phyloP scores from a whole-genome alignment of 2,888 invertebrate species.

The Urechis unicinctus region DNA sequence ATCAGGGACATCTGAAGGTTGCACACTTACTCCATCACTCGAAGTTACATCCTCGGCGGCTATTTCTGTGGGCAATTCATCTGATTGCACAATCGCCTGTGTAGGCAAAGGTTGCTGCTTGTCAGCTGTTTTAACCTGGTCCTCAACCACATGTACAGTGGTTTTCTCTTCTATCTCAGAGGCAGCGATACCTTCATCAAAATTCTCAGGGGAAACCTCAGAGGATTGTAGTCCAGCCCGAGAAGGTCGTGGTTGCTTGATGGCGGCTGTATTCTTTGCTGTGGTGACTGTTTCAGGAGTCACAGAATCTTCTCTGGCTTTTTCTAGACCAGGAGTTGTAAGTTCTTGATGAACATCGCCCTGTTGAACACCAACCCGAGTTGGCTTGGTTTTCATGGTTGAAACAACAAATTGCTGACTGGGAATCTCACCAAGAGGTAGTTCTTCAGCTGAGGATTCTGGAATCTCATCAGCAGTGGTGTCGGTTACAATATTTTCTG shows the following conservation, averaged over 20 bases:
- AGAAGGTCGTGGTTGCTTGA: constrained; percentile 8
- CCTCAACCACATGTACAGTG: not conserved
- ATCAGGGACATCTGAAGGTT: not conserved
- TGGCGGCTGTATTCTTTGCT: not conserved
- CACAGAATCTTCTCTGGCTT: not conserved
- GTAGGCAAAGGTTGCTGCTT: not conserved
- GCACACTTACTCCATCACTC: not conserved
- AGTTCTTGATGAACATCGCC: constrained; percentile 1
- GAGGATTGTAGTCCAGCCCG: constrained; percentile 5
- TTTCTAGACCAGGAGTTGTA: constrained; percentile 2
- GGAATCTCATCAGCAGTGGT: not conserved
- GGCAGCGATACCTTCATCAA: constrained; percentile 7
- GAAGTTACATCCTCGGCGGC: not conserved
- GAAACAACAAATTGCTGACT: not conserved
- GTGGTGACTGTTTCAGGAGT: constrained; percentile 5
- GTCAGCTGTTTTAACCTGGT: not conserved
- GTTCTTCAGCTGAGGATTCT: not conserved
- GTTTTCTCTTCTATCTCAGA: not conserved
- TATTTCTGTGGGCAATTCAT: not conserved
- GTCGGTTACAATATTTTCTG: not conserved
- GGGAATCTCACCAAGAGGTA: not conserved
- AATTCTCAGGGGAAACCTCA: constrained; percentile 2
- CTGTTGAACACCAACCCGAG: constrained; percentile 6
- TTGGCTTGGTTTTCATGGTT: constrained; percentile 3
- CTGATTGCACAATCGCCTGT: not conserved